These are phyloP conservation scores for Drusus annulatus DNA, from an alignment of 1,140 invertebrate genomes.

Conservation along the genomic window DNA sequence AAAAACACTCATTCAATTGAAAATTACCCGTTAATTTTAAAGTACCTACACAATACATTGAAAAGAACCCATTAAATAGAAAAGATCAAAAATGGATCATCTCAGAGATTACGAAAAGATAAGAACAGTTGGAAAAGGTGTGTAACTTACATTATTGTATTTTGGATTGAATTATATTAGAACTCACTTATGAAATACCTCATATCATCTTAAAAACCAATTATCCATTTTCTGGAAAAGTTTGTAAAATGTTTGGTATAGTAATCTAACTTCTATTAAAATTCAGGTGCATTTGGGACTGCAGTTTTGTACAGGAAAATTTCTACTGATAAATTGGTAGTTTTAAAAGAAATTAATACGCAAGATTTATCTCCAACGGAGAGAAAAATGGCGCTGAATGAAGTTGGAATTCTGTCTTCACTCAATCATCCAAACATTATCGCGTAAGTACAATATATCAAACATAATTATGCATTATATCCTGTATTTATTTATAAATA, in stretches of 20 bases:
- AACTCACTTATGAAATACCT: no score
- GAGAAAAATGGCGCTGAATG: slow-evolving; percentile 82
- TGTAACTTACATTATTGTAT: no score
- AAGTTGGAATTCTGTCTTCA: slow-evolving; percentile 81
- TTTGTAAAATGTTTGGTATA: no score
- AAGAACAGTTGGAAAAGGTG: slow-evolving; percentile 55
- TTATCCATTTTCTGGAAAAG: no score
- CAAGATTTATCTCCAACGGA: slow-evolving; percentile 79
- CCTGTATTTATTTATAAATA: no score
- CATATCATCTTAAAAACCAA: no score
- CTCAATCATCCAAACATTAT: slow-evolving; percentile 84
- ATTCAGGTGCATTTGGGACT: slow-evolving; percentile 81
- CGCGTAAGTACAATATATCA: slow-evolving; percentile 60
- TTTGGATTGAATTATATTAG: no score
- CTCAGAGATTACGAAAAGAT: slow-evolving; percentile 55
- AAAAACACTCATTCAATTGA: no score
- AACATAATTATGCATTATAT: no score
- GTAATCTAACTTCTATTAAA: slow-evolving; percentile 20
- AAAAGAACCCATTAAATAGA: not conserved
- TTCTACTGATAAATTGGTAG: slow-evolving; percentile 78
- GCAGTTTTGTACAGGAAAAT: slow-evolving; percentile 81
- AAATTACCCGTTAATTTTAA: no score
- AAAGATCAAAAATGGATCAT: not conserved
- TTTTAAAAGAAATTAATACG: slow-evolving; percentile 85
- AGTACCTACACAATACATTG: no score